These are phyloP conservation scores for Ceratotherium simum DNA, from an alignment of 2,113 vertebrate genomes.

Conservation along the genomic window DNA sequence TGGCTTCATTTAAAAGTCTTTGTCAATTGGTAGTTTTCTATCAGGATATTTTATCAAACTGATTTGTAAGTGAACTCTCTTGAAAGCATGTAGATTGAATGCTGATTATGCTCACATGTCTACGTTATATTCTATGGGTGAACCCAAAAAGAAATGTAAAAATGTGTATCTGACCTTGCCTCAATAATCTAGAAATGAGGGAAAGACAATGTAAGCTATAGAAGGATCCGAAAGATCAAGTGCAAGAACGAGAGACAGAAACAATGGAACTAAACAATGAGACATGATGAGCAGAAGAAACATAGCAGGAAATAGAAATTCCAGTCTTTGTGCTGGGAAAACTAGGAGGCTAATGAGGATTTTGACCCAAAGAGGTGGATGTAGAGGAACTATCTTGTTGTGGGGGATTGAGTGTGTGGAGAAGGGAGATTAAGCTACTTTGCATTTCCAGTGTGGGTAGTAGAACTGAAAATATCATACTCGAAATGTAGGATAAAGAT, in stretches of 20 bases:
- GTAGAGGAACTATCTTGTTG: not conserved
- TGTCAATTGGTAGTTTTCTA: not conserved
- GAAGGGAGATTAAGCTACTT: not conserved
- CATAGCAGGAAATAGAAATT: not conserved
- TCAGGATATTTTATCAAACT: not conserved
- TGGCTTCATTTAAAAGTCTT: not conserved
- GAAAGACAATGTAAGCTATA: not conserved
- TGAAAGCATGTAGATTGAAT: not conserved
- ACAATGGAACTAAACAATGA: not conserved
- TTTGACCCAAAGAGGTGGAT: no score
- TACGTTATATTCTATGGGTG: not conserved
- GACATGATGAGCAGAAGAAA: not conserved
- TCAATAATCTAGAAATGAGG: not conserved
- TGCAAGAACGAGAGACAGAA: not conserved
- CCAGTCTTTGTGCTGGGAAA: not conserved
- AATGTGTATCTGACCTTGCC: not conserved
- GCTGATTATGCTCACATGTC: not conserved
- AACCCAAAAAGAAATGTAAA: not conserved
- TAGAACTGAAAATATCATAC: not conserved
- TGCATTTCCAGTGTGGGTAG: not conserved
- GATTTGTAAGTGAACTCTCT: not conserved
- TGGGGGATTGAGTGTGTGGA: not conserved
- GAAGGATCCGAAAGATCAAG: not conserved
- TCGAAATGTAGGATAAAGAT: not conserved
- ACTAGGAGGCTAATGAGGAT: not conserved